Conservation (phyloP, 92 coral and sea anemone genomes). For the Porites cylindrica region DNA sequence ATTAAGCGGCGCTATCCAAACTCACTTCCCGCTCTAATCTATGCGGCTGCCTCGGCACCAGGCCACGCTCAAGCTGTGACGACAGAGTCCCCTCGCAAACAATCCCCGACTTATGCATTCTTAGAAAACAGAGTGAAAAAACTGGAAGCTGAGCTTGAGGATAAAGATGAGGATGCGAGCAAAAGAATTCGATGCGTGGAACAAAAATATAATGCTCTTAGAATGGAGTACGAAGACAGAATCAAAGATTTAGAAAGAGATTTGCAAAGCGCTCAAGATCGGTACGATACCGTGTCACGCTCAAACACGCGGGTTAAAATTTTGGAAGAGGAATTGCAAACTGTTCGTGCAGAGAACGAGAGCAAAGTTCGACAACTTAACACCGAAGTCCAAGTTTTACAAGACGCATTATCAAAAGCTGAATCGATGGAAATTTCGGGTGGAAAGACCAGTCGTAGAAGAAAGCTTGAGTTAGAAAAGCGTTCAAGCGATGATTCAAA, state of each 20-base stretch:
- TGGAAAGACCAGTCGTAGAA: slow-evolving; percentile 41
- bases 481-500: slow-evolving; percentile 6
- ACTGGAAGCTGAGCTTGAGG: slow-evolving; percentile 87
- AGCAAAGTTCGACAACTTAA: slow-evolving; percentile 76
- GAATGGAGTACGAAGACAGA: slow-evolving; percentile 89
- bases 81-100: slow-evolving; percentile 89
- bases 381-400: slow-evolving; percentile 83
- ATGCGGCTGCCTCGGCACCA: slow-evolving; percentile 99
- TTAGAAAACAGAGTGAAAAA: slow-evolving; percentile 91
- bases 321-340: slow-evolving; percentile 83
- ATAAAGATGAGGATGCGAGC: slow-evolving; percentile 89
- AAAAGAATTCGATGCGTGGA: slow-evolving; percentile 89
- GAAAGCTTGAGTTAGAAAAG: slow-evolving; percentile 47
- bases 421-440: slow-evolving; percentile 30
- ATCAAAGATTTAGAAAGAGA: slow-evolving; percentile 76
- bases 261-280: slow-evolving; percentile 76
- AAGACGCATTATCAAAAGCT: slow-evolving; percentile 82
- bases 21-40: slow-evolving; percentile 97
- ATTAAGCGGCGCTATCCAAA: slow-evolving; percentile 97
- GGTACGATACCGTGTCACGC: slow-evolving; percentile 56
- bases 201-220: slow-evolving; percentile 92
- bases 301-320: slow-evolving; percentile 75
- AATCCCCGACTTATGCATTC: slow-evolving; percentile 88
- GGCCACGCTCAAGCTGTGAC: slow-evolving; percentile 86
- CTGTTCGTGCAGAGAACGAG: slow-evolving; percentile 76